Percentiles rank a stretch among this genome's conserved stretches.
phyloP scores from a whole-genome alignment of 2,888 invertebrate genomes.

The Acrocyrtus sp. region DNA sequence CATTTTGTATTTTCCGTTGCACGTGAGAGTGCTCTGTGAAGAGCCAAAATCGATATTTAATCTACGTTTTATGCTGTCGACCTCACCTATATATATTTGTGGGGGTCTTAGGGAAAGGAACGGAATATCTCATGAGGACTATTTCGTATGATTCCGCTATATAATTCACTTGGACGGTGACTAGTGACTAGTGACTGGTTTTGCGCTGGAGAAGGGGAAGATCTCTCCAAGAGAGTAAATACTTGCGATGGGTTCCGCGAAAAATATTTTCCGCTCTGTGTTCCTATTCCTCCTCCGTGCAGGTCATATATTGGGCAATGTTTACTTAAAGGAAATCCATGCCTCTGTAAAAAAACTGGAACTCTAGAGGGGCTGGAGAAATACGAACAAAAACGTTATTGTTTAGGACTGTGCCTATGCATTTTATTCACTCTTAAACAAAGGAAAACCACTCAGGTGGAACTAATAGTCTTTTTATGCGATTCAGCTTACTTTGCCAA shows the following conservation, averaged over 20 bases:
- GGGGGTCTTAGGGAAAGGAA: slow-evolving; percentile 15
- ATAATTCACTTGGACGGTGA: neutral
- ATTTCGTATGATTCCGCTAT: slow-evolving; percentile 23
- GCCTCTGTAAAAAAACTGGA: neutral
- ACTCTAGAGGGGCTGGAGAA: no score
- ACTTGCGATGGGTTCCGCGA: neutral
- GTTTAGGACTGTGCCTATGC: no score
- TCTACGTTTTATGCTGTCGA: slow-evolving; percentile 48
- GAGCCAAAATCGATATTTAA: slow-evolving; percentile 63
- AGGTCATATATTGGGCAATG: neutral
- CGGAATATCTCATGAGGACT: slow-evolving; percentile 36
- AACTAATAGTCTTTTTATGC: neutral
- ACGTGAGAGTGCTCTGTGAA: slow-evolving; percentile 2
- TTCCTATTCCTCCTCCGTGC: no score
- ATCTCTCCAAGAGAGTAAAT: neutral
- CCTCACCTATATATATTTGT: slow-evolving; percentile 26
- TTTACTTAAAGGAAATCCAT: neutral
- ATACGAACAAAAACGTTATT: no score
- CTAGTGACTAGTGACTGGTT: neutral
- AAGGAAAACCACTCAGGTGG: neutral
- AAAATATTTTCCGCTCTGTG: neutral
- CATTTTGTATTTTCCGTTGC: neutral
- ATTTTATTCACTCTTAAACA: neutral
- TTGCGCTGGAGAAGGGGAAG: neutral
- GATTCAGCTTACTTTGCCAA: no score